Evolutionary conservation across 2,113 vertebrate genomes (phyloP).

Genomic region (Oryzias woworae): DNA sequence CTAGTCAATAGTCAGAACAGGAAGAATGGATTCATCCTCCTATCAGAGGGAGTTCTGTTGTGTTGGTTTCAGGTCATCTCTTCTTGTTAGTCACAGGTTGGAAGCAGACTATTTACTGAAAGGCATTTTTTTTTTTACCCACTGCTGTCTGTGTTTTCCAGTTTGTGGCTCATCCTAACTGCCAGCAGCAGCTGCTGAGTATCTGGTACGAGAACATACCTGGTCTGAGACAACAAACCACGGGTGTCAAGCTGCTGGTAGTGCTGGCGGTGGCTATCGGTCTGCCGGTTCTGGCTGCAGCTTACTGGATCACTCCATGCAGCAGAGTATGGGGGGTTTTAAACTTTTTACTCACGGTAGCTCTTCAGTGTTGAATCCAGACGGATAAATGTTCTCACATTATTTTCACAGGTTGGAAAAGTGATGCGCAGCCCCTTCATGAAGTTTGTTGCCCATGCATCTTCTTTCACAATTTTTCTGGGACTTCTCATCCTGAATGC

Average conservation of each 20-base stretch:
- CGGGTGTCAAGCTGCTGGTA: conserved; percentile 90
- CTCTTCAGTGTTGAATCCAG: too few species aligned
- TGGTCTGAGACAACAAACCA: conserved; percentile 92
- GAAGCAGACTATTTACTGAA: neutral
- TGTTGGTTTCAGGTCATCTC: too few species aligned
- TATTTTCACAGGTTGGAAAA: conserved; percentile 83
- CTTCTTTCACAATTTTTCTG: conserved; percentile 97
- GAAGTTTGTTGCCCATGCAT: conserved; percentile 98
- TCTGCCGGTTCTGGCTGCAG: conserved; percentile 88
- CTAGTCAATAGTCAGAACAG: too few species aligned
- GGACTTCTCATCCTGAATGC: conserved; percentile 95
- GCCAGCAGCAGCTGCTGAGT: conserved; percentile 95
- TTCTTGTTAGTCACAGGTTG: neutral
- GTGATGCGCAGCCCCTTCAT: conserved; percentile 97
- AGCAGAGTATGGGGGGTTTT: conserved; percentile 82
- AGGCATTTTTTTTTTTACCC: neutral
- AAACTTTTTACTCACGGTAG: too few species aligned
- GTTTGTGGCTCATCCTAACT: conserved; percentile 99
- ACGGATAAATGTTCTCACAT: neutral
- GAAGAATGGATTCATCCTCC: too few species aligned
- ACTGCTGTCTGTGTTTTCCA: conserved; percentile 49
- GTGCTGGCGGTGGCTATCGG: conserved; percentile 89
- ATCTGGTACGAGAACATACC: conserved; percentile 98
- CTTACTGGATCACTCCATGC: conserved; percentile 95
- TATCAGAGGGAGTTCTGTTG: too few species aligned